phyloP scores from a whole-genome alignment of 2,888 invertebrate species.

The Shargacucullia verbasci region DNA sequence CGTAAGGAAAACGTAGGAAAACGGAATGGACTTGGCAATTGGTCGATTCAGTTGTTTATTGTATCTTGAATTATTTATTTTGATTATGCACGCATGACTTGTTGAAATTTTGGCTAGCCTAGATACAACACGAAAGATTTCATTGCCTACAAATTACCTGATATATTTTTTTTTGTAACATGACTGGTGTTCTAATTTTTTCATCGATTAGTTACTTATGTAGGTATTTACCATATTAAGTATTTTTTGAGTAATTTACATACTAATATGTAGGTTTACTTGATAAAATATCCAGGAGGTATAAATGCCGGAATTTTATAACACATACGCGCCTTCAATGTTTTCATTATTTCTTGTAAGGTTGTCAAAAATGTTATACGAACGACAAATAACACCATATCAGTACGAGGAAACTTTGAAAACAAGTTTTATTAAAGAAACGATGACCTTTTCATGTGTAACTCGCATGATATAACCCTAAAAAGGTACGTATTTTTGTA shows the following conservation, averaged over 20 bases:
- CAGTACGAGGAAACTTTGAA: conserved; percentile 47
- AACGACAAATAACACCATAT: conserved; percentile 44
- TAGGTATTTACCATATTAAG: conserved; percentile 11
- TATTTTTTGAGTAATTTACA: conserved; percentile 27
- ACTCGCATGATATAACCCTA: conserved; percentile 32
- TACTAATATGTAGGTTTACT: conserved; percentile 22
- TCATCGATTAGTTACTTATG: conserved; percentile 3
- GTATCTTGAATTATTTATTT: conserved; percentile 64
- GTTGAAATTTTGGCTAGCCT: conserved; percentile 40
- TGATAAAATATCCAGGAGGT: conserved; percentile 22
- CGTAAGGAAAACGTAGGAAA: conserved; percentile 62
- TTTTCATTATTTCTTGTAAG: conserved; percentile 40
- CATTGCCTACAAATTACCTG: neutral
- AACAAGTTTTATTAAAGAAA: conserved; percentile 64
- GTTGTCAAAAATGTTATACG: conserved; percentile 45
- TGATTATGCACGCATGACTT: conserved; percentile 58
- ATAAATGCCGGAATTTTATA: conserved; percentile 18
- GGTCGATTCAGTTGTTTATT: conserved; percentile 63
- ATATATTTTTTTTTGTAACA: neutral
- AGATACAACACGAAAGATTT: conserved; percentile 12
- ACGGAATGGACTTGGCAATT: conserved; percentile 65
- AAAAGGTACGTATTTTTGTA: conserved; percentile 15
- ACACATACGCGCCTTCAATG: conserved; percentile 18
- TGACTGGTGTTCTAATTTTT: conserved; percentile 3
- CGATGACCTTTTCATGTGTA: conserved; percentile 62